Evolutionary conservation across 2,888 invertebrate species (phyloP).

Genomic region (Agrotis puta): DNA sequence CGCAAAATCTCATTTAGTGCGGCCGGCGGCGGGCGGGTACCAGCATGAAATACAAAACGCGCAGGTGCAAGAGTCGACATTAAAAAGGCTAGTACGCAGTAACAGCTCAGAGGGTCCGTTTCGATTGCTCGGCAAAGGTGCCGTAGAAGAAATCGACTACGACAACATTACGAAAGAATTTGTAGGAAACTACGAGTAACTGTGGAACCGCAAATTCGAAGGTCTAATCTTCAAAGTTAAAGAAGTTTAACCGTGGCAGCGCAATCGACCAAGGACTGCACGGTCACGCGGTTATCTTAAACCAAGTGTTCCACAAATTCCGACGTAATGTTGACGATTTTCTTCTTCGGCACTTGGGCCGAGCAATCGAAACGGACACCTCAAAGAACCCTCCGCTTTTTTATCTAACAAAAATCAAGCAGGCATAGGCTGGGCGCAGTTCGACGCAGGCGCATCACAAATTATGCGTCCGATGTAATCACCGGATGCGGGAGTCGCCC

Average conservation of each 20-base stretch:
- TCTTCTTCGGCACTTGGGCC: no score
- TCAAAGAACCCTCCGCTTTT: conserved; percentile 72
- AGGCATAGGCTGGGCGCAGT: conserved; percentile 71
- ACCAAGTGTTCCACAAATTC: no score
- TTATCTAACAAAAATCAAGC: conserved; percentile 89
- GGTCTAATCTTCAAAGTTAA: no score
- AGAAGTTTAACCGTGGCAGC: no score
- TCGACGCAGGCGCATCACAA: conserved; percentile 87
- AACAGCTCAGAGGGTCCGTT: conserved; percentile 42
- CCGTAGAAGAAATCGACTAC: no score
- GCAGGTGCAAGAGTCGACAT: conserved; percentile 86
- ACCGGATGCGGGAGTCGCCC: conserved; percentile 91
- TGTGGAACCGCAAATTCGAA: no score
- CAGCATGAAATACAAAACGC: conserved; percentile 80
- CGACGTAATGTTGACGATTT: no score
- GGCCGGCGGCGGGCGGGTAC: conserved; percentile 67
- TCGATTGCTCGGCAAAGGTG: no score
- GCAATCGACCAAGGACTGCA: no score
- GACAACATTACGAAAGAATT: no score
- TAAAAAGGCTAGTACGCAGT: conserved; percentile 79
- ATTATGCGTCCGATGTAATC: conserved; percentile 88
- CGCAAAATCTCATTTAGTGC: conserved; percentile 80
- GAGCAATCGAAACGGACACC: neutral
- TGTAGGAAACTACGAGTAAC: no score
- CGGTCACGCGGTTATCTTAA: no score